These are phyloP conservation scores for Ophion ventricosus DNA, from an alignment of 2,888 invertebrate genomes.

Conservation along the genomic window DNA sequence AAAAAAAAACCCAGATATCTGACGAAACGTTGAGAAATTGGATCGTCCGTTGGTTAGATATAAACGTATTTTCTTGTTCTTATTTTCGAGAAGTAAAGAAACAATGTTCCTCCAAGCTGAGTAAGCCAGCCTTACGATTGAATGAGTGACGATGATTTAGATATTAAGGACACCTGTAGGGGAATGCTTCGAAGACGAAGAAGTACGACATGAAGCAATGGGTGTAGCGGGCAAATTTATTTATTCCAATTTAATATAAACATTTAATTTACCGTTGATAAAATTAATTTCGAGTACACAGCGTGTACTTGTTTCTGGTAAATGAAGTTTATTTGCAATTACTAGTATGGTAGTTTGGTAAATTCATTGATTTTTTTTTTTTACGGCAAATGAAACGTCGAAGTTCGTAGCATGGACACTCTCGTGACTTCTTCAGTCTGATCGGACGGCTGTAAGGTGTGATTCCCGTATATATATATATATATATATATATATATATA, in stretches of 20 bases:
- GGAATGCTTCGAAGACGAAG: conserved; percentile 46
- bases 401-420: neutral
- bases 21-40: conserved; percentile 28
- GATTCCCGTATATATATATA: conserved; percentile 64
- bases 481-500: conserved; percentile 47
- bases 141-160: conserved; percentile 64
- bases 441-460: conserved; percentile 55
- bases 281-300: neutral
- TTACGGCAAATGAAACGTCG: neutral
- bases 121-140: conserved; percentile 82
- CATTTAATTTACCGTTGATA: neutral
- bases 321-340: neutral
- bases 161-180: conserved; percentile 66
- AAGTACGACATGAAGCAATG: conserved; percentile 34
- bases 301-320: neutral
- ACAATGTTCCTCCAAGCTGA: conserved; percentile 83
- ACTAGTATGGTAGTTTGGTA: neutral
- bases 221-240: neutral
- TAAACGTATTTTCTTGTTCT: conserved; percentile 45
- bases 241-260: conserved; percentile 4
- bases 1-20: conserved; percentile 13
- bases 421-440: conserved; percentile 43
- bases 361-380: neutral
- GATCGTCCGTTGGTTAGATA: conserved; percentile 40
- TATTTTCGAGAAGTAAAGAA: conserved; percentile 72